phyloP scores from a whole-genome alignment of 2,888 invertebrate species.

The Eristalinus aeneus region DNA sequence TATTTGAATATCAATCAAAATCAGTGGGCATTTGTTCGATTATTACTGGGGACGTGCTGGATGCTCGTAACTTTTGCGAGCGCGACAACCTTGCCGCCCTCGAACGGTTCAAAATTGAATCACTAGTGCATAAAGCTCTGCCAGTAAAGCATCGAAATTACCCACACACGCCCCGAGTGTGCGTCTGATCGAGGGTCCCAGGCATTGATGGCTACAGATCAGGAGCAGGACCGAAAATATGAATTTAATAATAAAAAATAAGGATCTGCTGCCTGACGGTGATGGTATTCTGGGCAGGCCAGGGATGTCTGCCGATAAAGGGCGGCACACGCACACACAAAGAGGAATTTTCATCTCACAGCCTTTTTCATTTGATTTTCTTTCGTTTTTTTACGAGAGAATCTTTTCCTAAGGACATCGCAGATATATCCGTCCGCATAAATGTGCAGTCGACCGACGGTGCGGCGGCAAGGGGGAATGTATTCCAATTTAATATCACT shows the following conservation, averaged over 20 bases:
- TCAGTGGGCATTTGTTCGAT: conserved; percentile 21
- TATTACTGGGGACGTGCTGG: conserved; percentile 12
- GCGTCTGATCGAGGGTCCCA: not conserved
- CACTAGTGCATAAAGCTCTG: conserved; percentile 44
- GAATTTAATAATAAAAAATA: conserved; percentile 59
- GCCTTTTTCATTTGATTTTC: conserved; percentile 42
- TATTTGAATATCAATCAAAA: conserved; percentile 50
- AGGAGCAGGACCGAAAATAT: conserved; percentile 28
- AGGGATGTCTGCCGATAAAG: not conserved
- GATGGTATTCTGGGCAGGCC: conserved; percentile 9
- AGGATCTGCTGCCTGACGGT: conserved; percentile 2
- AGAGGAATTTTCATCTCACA: conserved; percentile 55
- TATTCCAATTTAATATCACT: conserved; percentile 58
- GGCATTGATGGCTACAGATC: conserved; percentile 19
- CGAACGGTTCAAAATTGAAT: conserved; percentile 34
- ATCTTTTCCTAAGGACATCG: conserved; percentile 26
- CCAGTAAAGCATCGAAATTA: conserved; percentile 41
- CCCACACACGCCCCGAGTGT: not conserved
- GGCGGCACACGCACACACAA: not conserved
- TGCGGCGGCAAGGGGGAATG: not conserved
- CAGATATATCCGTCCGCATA: conserved; percentile 20
- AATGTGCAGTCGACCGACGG: not conserved
- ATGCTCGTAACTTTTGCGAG: not conserved
- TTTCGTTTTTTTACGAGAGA: not conserved
- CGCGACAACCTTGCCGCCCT: not conserved